Percentiles rank a stretch among this genome's conserved stretches.
Conservation (phyloP, 2,113 vertebrate genomes). For the Caracal caracal region DNA sequence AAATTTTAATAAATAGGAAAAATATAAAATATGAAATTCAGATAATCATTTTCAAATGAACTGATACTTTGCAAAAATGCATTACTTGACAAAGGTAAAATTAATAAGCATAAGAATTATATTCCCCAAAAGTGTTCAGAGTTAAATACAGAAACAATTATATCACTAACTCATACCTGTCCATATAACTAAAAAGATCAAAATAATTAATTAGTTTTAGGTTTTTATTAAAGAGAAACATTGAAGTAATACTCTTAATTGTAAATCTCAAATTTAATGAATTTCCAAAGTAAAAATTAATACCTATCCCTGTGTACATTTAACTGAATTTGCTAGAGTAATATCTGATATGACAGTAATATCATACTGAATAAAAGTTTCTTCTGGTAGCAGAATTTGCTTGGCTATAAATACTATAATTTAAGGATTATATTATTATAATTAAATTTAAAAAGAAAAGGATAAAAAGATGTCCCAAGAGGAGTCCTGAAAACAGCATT, state of each 20-base stretch:
- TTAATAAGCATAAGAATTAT: background rate
- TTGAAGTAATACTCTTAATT: background rate
- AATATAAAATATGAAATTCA: background rate
- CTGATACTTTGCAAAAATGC: background rate
- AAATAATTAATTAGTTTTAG: background rate
- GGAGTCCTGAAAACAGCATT: background rate
- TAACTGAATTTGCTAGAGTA: background rate
- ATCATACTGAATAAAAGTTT: background rate
- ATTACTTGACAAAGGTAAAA: background rate
- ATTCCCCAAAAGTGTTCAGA: background rate
- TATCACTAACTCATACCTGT: background rate
- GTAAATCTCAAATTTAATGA: background rate
- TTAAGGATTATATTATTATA: background rate
- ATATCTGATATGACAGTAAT: background rate
- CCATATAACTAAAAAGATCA: background rate
- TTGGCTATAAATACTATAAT: background rate
- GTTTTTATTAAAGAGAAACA: background rate
- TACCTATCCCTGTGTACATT: background rate
- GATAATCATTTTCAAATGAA: background rate
- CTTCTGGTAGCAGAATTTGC: background rate
- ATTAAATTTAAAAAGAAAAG: background rate
- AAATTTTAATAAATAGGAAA: background rate
- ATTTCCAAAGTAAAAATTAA: background rate
- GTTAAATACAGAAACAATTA: background rate
- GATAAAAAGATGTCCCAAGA: too few species aligned